Evolutionary conservation across 2,797 vertebrate species (phyloP).

Genomic region (Lutjanus campechanus): DNA sequence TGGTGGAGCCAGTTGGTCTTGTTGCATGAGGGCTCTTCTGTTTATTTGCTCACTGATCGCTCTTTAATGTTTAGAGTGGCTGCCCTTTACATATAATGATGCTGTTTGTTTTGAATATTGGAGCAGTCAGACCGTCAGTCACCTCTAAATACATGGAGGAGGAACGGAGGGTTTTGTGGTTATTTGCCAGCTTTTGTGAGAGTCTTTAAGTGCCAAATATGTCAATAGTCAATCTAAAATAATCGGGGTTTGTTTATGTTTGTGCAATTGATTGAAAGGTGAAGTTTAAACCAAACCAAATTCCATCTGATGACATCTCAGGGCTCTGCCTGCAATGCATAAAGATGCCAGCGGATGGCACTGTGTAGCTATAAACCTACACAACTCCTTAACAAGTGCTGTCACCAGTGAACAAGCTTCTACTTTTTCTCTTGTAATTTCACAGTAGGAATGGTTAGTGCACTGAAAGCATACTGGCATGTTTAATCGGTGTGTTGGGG

Average conservation of each 20-base stretch:
- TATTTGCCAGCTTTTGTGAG: background rate
- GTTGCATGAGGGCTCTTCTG: conserved; percentile 46
- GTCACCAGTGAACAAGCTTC: conserved; percentile 4
- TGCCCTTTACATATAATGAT: conserved; percentile 24
- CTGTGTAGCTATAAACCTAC: conserved; percentile 34
- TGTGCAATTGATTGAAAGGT: background rate
- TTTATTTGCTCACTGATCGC: conserved; percentile 49
- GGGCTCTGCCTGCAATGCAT: background rate
- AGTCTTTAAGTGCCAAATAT: background rate
- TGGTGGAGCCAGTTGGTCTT: conserved; percentile 39
- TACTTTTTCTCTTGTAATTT: conserved; percentile 40
- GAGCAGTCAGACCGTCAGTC: conserved; percentile 4
- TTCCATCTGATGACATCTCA: background rate
- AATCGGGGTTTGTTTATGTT: background rate
- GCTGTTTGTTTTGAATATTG: conserved; percentile 28
- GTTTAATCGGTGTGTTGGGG: conserved; percentile 58
- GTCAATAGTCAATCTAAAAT: background rate
- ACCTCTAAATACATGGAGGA: background rate
- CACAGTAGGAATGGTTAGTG: conserved; percentile 39
- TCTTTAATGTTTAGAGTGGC: conserved; percentile 40
- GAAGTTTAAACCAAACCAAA: background rate
- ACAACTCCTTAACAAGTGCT: background rate
- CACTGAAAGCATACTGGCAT: conserved; percentile 41
- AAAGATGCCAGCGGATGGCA: conserved; percentile 61
- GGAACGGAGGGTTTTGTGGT: background rate